These are phyloP conservation scores for Gymnothorax javanicus DNA, from an alignment of 2,797 vertebrate genomes.

Conservation along the genomic window DNA sequence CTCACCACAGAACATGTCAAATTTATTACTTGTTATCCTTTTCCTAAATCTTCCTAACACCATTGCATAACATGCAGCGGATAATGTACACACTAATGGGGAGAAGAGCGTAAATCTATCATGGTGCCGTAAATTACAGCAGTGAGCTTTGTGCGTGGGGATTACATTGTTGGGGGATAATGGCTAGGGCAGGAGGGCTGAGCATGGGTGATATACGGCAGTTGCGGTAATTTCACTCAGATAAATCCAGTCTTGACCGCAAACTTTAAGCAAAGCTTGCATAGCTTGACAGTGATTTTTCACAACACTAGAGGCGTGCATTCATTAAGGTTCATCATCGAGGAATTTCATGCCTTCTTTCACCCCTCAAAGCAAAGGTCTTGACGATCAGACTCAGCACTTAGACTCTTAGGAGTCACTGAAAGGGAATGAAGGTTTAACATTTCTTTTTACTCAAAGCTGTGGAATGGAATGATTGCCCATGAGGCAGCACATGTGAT, in stretches of 20 bases:
- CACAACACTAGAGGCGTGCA: conserved; percentile 29
- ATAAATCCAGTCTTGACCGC: conserved; percentile 49
- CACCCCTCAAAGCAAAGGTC: conserved; percentile 17
- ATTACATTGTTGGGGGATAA: conserved; percentile 58
- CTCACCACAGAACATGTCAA: conserved; percentile 50
- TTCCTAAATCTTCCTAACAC: conserved; percentile 67
- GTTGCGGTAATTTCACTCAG: conserved; percentile 31
- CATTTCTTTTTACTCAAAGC: conserved; percentile 29
- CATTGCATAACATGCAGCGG: conserved; percentile 64
- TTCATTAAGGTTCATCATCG: conserved; percentile 40
- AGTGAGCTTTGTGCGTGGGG: conserved; percentile 49
- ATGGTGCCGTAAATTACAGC: conserved; percentile 61
- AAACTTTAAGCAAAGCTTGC: conserved; percentile 42
- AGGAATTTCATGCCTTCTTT: conserved; percentile 22
- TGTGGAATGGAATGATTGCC: conserved; percentile 24
- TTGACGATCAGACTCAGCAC: conserved; percentile 26
- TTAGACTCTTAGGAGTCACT: conserved; percentile 23
- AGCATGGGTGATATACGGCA: conserved; percentile 46
- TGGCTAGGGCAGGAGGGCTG: conserved; percentile 44
- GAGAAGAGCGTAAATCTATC: conserved; percentile 62
- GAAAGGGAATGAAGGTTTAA: conserved; percentile 20
- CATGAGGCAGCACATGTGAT: not conserved
- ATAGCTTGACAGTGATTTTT: conserved; percentile 38
- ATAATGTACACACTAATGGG: conserved; percentile 57
- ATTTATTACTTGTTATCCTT: conserved; percentile 69